Evolutionary conservation across 2,888 invertebrate species (phyloP), one percentile per base, ranked within the genome.

Genomic region (Himalopsyche anomala): DNA sequence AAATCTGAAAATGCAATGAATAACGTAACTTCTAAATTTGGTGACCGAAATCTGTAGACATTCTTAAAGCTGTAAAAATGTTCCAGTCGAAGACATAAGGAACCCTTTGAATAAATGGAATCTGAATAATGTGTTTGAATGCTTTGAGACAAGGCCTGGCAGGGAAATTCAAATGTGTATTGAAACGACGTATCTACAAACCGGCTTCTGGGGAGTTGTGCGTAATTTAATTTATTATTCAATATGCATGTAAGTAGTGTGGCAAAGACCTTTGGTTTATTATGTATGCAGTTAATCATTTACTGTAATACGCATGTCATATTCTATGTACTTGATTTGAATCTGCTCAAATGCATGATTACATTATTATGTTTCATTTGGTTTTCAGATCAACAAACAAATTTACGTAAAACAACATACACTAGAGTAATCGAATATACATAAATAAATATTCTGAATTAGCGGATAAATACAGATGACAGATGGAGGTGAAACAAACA

Each of bases 71-170:
- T 19, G 62, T 62, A 62, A 62, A 62, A 62, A 19, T 62, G 1
- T 19, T 62, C 11, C 62, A 5, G 62, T 62, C 28, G 62, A 28
- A 62, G 19, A 62, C 62, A 62, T 62, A 19, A 62, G 28, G 8
- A 62, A n/a, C 19, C 62, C 62, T 62, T 62, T 62, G 62, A 62
- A 62, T 19, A 19, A 62, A 62, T 62, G 28, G 5, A 62, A 62
- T 62, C 62, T 62, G 62, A 62, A 62, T 62, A 62, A 62, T 62
- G 19, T 62, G 62, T 19, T 62, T n/a, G 62, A 62, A 62, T 62
- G 62, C 19, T 62, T 19, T 62, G 19, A 62, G 62, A 62, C 62
- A 62, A 62, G 28, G 11, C 62, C 6, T 28, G 62, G 62, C 51
- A 51, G 4, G 51, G 51, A 51, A 51, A 51, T 51, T 51, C 51